phyloP scores from a whole-genome alignment of 1,140 invertebrate species.

The Atta colombica region DNA sequence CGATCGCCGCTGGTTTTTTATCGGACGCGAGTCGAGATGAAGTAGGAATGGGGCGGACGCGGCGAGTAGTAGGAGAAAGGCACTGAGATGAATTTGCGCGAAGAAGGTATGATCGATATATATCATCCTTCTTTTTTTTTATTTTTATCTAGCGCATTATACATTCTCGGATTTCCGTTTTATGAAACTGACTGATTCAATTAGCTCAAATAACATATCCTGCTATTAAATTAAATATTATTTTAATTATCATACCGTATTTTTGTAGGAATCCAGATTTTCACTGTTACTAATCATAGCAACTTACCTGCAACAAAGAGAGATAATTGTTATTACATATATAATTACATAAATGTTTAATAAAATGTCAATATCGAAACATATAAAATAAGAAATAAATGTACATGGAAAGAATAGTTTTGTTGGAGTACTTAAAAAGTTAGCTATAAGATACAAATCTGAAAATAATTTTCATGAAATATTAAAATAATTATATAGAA shows the following conservation, averaged over 20 bases:
- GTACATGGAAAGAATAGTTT: too few species aligned
- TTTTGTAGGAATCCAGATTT: neutral
- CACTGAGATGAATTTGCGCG: slow-evolving; percentile 47
- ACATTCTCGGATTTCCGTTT: neutral
- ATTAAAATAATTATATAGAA: too few species aligned
- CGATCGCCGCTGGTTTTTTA: slow-evolving; percentile 65
- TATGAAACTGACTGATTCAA: neutral
- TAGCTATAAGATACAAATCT: too few species aligned
- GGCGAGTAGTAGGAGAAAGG: neutral
- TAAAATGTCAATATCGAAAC: neutral
- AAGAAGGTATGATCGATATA: slow-evolving; percentile 62
- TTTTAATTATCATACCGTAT: slow-evolving; percentile 34
- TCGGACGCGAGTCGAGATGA: slow-evolving; percentile 17
- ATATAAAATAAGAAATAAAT: neutral
- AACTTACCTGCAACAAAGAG: slow-evolving; percentile 39
- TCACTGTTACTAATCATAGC: neutral
- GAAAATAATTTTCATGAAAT: too few species aligned
- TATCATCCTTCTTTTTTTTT: slow-evolving; percentile 30
- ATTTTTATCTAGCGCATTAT: neutral
- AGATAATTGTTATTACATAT: neutral
- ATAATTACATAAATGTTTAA: neutral
- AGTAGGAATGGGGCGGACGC: neutral
- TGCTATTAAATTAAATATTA: slow-evolving; percentile 1
- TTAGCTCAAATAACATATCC: neutral
- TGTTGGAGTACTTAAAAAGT: too few species aligned